Conservation (phyloP, 2,888 invertebrate species). For the Chrysotoxum bicinctum region DNA sequence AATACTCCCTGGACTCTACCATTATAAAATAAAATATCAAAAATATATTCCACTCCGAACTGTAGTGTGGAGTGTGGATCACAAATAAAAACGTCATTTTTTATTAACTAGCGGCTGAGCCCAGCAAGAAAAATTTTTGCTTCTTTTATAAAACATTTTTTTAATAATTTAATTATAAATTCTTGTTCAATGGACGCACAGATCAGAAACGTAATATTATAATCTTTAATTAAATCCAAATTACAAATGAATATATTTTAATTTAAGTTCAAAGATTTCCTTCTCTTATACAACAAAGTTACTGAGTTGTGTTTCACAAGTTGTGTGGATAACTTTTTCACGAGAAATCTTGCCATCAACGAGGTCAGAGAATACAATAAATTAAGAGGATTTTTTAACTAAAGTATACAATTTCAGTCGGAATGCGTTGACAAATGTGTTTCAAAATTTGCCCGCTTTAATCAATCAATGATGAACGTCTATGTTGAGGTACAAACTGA, state of each 20-base stretch:
- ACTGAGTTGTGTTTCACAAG: slow-evolving; percentile 80
- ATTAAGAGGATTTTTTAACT: not conserved
- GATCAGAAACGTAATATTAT: slow-evolving; percentile 51
- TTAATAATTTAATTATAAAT: not conserved
- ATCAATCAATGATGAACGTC: slow-evolving; percentile 80
- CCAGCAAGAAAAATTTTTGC: not conserved
- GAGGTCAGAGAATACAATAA: slow-evolving; percentile 75
- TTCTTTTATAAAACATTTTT: not conserved
- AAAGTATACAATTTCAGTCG: slow-evolving; percentile 73
- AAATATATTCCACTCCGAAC: not conserved
- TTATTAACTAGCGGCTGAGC: not conserved
- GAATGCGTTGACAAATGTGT: slow-evolving; percentile 80
- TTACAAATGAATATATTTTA: slow-evolving; percentile 6
- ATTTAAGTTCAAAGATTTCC: slow-evolving; percentile 80
- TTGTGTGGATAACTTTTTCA: slow-evolving; percentile 80
- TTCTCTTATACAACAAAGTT: slow-evolving; percentile 81
- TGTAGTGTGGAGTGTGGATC: not conserved
- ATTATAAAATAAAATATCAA: not conserved
- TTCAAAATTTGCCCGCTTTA: slow-evolving; percentile 80
- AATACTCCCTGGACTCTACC: not conserved
- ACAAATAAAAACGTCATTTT: slow-evolving; percentile 8
- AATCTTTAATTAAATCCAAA: not conserved
- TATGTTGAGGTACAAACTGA: slow-evolving; percentile 81
- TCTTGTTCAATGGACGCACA: slow-evolving; percentile 47
- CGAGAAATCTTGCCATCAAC: slow-evolving; percentile 75